These are phyloP conservation scores for Drosophila watanabei DNA, from an alignment of 1,140 invertebrate species.

Conservation along the genomic window DNA sequence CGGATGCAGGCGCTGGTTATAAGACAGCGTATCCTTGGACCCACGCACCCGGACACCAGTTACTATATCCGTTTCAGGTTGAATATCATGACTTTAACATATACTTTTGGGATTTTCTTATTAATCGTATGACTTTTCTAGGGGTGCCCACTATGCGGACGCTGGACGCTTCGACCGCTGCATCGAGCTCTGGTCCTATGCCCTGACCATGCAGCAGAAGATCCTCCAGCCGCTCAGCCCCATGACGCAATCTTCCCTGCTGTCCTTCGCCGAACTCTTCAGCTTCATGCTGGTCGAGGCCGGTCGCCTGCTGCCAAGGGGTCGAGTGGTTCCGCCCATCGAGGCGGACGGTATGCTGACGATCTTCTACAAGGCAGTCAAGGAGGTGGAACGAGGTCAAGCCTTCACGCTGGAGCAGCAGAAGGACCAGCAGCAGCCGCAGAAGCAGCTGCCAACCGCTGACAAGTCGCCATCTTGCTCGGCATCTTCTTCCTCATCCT, in stretches of 20 bases:
- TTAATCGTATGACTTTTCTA: constrained; percentile 74
- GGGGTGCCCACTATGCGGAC: constrained; percentile 98
- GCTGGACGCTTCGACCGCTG: constrained; percentile 96
- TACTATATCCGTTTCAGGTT: constrained; percentile 93
- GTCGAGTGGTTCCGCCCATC: constrained; percentile 91
- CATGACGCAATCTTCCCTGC: constrained; percentile 96
- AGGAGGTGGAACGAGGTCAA: constrained; percentile 88
- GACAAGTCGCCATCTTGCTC: constrained; percentile 54
- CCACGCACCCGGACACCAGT: constrained; percentile 97
- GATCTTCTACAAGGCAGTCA: constrained; percentile 93
- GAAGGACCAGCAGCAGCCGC: constrained; percentile 56
- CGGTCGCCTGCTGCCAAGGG: constrained; percentile 89
- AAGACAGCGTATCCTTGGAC: constrained; percentile 95
- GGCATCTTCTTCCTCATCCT: constrained; percentile 33
- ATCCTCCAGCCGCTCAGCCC: constrained; percentile 97
- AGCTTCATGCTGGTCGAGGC: constrained; percentile 96
- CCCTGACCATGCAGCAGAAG: constrained; percentile 97
- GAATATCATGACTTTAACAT: not conserved
- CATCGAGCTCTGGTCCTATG: constrained; percentile 97
- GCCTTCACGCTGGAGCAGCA: constrained; percentile 69
- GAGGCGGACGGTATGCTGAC: constrained; percentile 92
- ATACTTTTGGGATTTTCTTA: not conserved
- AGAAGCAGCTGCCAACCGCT: constrained; percentile 36
- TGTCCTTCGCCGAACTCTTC: constrained; percentile 98
- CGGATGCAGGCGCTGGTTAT: constrained; percentile 98